Base-by-base conservation (phyloP, 2,113 vertebrate genomes). In the Zosterops pallidus region DNA sequence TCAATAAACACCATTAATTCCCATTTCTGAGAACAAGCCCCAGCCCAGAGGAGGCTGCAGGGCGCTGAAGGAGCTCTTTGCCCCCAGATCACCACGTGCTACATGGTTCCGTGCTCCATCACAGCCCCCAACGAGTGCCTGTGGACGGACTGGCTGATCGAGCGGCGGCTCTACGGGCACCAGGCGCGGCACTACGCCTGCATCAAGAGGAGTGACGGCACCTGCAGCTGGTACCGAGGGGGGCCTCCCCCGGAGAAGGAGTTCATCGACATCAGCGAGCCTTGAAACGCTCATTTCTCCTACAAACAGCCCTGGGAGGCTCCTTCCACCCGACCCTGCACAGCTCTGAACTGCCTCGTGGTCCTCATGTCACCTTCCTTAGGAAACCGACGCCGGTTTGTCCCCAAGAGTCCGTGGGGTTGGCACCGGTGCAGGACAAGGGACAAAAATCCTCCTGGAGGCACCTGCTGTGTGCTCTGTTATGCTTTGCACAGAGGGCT, bases 71-170 rank as follows among this genome's bases (percentile, higher is more conserved):
- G 15, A 4, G 22, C 39, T 46, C 6, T 86, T 33, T 91, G 42
- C 47, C 69, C 85, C 50, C 97, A 99, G 99, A 99, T 99, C 92
- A 98, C 98, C 83, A 98, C 98, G 37, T 99, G 99, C 95, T 99
- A 98, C 95, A 97, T 82, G 26, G 97, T 98, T 77, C 98, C 98
- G 9, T 99, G 99, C 75, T 96, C 97, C 5, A 97, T 97, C 59
- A 97, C 96, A 3, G 93, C 97, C 20, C 98, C 98, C 52, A 98
- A 98, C 2, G 98, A 99, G 97, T 99, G 99, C 93, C 97, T 99
- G 94, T 99, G 99, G 99, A 99, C 98, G 22, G 99, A 99, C 96
- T 99, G 98, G 99, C 97, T 99, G 89, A 89, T 98, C 87, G 99
- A 98, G 92, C 95, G 98, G 92, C 98, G 97, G 82, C 97, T 98